These are phyloP conservation scores for Erebia epiphron DNA, from an alignment of 2,888 invertebrate genomes.

Conservation along the genomic window DNA sequence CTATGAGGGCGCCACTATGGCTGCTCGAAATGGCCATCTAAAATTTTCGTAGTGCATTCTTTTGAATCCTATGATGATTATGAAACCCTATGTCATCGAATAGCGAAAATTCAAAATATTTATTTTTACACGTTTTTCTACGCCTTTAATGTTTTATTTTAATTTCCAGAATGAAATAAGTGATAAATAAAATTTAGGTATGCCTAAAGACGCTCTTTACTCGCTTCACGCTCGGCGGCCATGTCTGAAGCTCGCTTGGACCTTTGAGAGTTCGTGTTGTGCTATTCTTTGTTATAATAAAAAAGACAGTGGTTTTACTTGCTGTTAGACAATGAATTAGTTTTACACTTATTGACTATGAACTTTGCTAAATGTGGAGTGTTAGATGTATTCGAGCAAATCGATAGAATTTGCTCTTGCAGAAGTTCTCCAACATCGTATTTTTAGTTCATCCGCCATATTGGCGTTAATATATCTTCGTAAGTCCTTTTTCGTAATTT, in stretches of 20 bases:
- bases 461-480: constrained; percentile 85
- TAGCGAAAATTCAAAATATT: constrained; percentile 66
- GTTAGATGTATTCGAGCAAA: constrained; percentile 67
- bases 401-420: constrained; percentile 71
- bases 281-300: constrained; percentile 75
- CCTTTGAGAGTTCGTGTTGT: constrained; percentile 80
- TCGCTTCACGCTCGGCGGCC: constrained; percentile 76
- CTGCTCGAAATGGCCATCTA: constrained; percentile 40
- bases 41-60: constrained; percentile 44
- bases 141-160: constrained; percentile 72
- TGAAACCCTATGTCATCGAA: constrained; percentile 69
- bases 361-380: constrained; percentile 71
- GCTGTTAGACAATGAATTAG: constrained; percentile 66
- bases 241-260: constrained; percentile 81
- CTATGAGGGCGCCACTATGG: constrained; percentile 41
- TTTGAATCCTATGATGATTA: constrained; percentile 54
- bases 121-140: constrained; percentile 63
- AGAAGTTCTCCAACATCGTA: constrained; percentile 79
- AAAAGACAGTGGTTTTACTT: constrained; percentile 73
- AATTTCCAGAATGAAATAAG: constrained; percentile 62
- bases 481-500: constrained; percentile 80
- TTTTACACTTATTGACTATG: constrained; percentile 63
- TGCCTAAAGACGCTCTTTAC: constrained; percentile 72
- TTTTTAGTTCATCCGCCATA: constrained; percentile 87
- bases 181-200: constrained; percentile 64